Percentiles rank a stretch among this genome's conserved stretches.
Evolutionary conservation across 2,797 vertebrate species (phyloP).

Genomic region (Silurus aristotelis): DNA sequence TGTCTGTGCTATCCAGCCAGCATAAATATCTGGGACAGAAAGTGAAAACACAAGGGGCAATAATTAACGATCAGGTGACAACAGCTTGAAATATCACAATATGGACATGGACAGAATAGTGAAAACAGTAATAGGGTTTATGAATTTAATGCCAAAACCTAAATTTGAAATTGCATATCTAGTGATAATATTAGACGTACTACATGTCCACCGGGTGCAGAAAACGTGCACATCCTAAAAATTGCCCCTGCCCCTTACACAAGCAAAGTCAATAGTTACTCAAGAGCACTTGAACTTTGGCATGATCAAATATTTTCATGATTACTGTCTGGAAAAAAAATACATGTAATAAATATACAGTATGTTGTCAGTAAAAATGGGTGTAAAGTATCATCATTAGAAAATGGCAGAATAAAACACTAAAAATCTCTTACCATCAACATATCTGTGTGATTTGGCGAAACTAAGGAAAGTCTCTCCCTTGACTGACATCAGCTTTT

Average conservation of each 20-base stretch:
- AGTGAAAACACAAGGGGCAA: not conserved
- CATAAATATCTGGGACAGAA: conserved; percentile 82
- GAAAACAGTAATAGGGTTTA: not conserved
- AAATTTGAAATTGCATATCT: not conserved
- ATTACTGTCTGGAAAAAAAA: not conserved
- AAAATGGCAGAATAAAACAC: not conserved
- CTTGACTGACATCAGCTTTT: conserved; percentile 73
- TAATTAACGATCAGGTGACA: not conserved
- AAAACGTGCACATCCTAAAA: not conserved
- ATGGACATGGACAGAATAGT: conserved; percentile 4
- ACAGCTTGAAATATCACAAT: not conserved
- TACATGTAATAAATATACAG: not conserved
- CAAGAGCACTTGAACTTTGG: conserved; percentile 46
- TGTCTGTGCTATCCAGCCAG: conserved; percentile 86
- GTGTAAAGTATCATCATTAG: not conserved
- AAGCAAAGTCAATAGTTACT: conserved; percentile 50
- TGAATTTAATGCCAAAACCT: not conserved
- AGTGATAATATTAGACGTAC: not conserved
- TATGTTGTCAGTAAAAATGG: not conserved
- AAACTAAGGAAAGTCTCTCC: conserved; percentile 85
- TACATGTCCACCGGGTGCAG: not conserved
- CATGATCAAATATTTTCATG: not conserved
- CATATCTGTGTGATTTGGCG: conserved; percentile 81
- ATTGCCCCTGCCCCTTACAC: conserved; percentile 16
- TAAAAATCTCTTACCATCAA: conserved; percentile 77